These are phyloP conservation scores for Atractosteus spatula DNA, from an alignment of 2,113 vertebrate species.

Conservation along the genomic window DNA sequence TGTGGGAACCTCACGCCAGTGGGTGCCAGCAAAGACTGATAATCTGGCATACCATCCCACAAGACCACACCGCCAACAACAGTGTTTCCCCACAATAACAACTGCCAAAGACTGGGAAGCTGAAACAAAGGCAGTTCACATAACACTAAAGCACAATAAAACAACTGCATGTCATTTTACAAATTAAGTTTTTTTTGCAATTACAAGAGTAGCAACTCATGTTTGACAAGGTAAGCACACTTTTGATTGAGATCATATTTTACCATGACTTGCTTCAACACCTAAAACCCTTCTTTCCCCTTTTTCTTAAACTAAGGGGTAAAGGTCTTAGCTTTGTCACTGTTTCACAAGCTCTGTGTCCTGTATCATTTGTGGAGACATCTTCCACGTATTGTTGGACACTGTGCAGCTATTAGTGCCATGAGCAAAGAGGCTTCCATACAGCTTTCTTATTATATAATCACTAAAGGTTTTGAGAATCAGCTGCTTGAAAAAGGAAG, in stretches of 20 bases:
- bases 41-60: not conserved
- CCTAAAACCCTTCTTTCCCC: not conserved
- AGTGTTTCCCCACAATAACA: constrained; percentile 11
- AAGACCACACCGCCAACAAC: not conserved
- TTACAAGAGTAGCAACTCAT: no score
- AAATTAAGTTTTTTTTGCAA: no score
- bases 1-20: constrained; percentile 1
- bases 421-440: no score
- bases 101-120: constrained; percentile 3
- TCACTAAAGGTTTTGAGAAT: no score
- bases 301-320: not conserved
- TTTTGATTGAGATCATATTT: no score
- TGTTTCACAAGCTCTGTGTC: no score
- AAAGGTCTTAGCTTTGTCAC: not conserved
- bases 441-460: no score
- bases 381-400: no score
- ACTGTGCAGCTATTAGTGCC: no score
- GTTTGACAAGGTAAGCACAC: not conserved
- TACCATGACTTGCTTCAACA: not conserved
- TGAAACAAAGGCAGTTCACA: not conserved
- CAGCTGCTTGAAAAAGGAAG: not conserved
- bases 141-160: no score
- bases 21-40: not conserved
- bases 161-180: no score
- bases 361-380: no score